Conservation (phyloP, 64 coral and sea anemone genomes). For the Cladopsammia gracilis region DNA sequence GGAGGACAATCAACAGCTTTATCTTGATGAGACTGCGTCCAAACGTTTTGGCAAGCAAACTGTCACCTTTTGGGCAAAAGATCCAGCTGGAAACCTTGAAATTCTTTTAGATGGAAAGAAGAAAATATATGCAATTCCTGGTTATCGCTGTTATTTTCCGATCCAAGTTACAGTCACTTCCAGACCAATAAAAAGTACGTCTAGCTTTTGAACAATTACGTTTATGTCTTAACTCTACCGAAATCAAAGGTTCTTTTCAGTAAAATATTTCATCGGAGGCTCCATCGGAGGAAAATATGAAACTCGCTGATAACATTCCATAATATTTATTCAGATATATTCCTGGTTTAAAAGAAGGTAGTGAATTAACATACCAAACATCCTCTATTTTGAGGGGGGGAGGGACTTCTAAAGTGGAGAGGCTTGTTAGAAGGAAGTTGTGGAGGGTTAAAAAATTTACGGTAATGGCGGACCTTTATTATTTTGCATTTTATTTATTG, state of each 20-base stretch:
- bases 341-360: too few species aligned
- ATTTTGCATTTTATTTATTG: too few species aligned
- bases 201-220: not conserved
- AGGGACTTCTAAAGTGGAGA: too few species aligned
- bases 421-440: too few species aligned
- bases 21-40: not conserved
- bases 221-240: not conserved
- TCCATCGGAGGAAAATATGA: too few species aligned
- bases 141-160: not conserved
- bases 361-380: too few species aligned
- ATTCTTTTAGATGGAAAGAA: slow-evolving; percentile 47
- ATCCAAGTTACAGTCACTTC: slow-evolving; percentile 29
- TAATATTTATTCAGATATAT: too few species aligned
- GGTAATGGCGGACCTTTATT: too few species aligned
- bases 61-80: slow-evolving; percentile 47
- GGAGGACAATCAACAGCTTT: not conserved
- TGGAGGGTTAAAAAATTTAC: too few species aligned
- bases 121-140: slow-evolving; percentile 8
- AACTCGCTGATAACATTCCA: too few species aligned
- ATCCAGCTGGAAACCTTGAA: slow-evolving; percentile 21
- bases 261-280: not conserved
- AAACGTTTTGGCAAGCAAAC: not conserved
- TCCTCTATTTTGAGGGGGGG: too few species aligned
- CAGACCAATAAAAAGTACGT: slow-evolving; percentile 49
- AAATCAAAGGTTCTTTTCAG: not conserved